Conservation (phyloP, 2,113 vertebrate genomes). For the Glareola pratincola region DNA sequence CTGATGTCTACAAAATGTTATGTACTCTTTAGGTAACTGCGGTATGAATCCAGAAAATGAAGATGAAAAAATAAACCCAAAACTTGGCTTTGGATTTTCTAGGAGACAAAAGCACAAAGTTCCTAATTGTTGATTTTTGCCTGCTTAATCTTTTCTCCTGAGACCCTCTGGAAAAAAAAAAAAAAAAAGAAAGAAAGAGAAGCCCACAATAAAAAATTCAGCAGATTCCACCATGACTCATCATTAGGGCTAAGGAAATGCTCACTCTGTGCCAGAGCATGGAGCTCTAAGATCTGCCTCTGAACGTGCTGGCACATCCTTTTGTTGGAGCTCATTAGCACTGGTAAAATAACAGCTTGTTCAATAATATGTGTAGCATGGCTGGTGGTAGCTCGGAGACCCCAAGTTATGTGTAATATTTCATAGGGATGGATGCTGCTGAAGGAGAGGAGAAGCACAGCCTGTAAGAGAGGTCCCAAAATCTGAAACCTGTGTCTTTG, state of each 20-base stretch:
- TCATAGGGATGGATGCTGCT: not conserved
- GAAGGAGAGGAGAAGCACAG: not conserved
- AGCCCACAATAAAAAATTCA: too few relatives aligned
- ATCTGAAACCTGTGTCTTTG: not conserved
- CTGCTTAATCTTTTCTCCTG: not conserved
- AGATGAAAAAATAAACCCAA: not conserved
- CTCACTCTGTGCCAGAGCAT: not conserved
- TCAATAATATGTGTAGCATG: not conserved
- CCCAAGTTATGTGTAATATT: not conserved
- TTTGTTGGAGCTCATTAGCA: not conserved
- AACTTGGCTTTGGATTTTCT: not conserved
- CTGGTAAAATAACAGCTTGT: not conserved
- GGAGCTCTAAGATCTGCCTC: not conserved
- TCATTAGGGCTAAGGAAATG: not conserved
- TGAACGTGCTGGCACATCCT: not conserved
- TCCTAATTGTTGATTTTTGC: not conserved
- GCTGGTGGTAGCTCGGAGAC: not conserved
- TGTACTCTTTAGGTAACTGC: not conserved
- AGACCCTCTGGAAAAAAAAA: not conserved
- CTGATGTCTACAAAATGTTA: not conserved
- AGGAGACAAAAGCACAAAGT: not conserved
- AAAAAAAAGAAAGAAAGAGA: not conserved
- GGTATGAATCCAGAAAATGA: not conserved
- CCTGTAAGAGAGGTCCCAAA: not conserved
- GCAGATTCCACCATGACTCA: not conserved